Percentiles rank a stretch among this genome's conserved stretches.
Conservation (phyloP, 2,113 vertebrate species). For the Monarcha castaneiventris region DNA sequence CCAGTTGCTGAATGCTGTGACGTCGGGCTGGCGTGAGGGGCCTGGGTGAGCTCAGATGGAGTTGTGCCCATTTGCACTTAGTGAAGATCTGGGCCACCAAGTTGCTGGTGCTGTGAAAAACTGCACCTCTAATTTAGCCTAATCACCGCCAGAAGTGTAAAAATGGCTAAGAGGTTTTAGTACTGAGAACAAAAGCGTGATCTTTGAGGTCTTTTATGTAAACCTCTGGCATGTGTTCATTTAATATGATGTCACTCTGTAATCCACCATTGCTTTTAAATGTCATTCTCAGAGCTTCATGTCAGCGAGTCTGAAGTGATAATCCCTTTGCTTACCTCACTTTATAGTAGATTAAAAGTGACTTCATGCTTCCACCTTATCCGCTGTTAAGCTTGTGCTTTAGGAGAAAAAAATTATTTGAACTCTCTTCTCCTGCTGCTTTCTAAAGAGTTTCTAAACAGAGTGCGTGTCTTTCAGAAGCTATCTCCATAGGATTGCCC, state of each 20-base stretch:
- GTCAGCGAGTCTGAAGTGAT: conserved; percentile 59
- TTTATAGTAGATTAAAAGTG: conserved; percentile 64
- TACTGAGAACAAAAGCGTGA: conserved; percentile 22
- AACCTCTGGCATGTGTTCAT: conserved; percentile 53
- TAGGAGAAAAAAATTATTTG: conserved; percentile 42
- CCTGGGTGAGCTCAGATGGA: not conserved
- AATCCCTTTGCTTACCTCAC: conserved; percentile 65
- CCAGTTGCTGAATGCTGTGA: not conserved
- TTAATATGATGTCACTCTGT: conserved; percentile 58
- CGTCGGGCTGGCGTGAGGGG: not conserved
- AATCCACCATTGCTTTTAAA: conserved; percentile 65
- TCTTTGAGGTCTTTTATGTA: conserved; percentile 47
- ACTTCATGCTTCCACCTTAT: conserved; percentile 58
- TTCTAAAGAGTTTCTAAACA: conserved; percentile 49
- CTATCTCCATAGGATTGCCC: conserved; percentile 2
- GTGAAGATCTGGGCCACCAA: not conserved
- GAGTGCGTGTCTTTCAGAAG: not conserved
- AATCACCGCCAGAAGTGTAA: not conserved
- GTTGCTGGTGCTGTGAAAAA: not conserved
- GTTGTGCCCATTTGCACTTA: not conserved
- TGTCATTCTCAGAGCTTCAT: conserved; percentile 60
- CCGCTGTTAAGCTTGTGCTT: conserved; percentile 32
- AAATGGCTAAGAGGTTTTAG: not conserved
- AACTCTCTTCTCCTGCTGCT: conserved; percentile 33
- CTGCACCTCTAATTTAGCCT: not conserved